Evolutionary conservation across 64 coral and sea anemone species (phyloP).

Genomic region (Montipora efflorescens): DNA sequence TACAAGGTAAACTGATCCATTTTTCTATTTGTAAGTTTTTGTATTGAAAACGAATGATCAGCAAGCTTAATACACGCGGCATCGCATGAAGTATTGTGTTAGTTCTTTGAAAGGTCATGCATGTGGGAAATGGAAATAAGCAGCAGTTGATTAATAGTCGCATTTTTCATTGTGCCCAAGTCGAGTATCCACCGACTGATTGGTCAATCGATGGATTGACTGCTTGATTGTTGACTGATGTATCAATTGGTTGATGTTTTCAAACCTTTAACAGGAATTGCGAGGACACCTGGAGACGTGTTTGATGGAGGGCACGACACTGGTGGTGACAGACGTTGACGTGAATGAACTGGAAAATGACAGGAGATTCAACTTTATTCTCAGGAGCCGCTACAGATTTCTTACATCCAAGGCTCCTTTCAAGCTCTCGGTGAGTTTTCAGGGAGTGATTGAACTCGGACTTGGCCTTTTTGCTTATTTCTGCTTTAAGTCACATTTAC

Average conservation of each 20-base stretch:
- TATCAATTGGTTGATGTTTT: background rate
- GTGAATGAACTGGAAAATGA: slow-evolving; percentile 71
- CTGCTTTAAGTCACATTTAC: too few species aligned
- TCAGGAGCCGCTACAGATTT: slow-evolving; percentile 82
- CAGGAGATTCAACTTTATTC: slow-evolving; percentile 84
- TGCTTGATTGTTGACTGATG: background rate
- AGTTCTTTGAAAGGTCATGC: slow-evolving; percentile 47
- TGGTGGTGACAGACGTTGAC: slow-evolving; percentile 94
- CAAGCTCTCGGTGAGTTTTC: slow-evolving; percentile 82
- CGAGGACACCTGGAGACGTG: slow-evolving; percentile 95
- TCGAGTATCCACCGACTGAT: too few species aligned
- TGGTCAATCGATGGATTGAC: background rate
- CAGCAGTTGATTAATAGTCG: too few species aligned
- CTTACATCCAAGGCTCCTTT: slow-evolving; percentile 87
- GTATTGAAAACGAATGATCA: too few species aligned
- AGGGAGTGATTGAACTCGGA: background rate
- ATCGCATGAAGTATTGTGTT: too few species aligned
- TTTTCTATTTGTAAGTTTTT: too few species aligned
- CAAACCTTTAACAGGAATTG: slow-evolving; percentile 63
- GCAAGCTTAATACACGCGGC: background rate
- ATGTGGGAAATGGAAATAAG: slow-evolving; percentile 59
- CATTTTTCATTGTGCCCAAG: too few species aligned
- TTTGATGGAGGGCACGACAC: slow-evolving; percentile 91
- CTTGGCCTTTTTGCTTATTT: too few species aligned
- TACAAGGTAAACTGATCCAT: slow-evolving; percentile 75